Percentiles rank a stretch among this genome's conserved stretches.
phyloP scores from a whole-genome alignment of 2,888 invertebrate genomes.

The Raillietiella orientalis region DNA sequence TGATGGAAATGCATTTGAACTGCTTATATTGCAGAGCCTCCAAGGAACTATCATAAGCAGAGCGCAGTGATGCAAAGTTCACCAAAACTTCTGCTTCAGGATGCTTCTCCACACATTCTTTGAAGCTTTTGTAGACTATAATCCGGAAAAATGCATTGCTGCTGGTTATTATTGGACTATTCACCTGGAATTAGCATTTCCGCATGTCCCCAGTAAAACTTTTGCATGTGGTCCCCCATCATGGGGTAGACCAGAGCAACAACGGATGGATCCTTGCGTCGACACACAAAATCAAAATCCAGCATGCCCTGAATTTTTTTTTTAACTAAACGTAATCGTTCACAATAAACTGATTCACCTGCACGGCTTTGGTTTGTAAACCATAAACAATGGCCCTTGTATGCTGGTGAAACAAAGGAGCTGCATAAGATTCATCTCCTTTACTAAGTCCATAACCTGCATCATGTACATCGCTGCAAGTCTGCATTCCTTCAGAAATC shows the following conservation, averaged over 20 bases:
- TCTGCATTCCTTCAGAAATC: too few relatives aligned
- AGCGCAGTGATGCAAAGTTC: slow-evolving; percentile 86
- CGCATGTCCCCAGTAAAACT: slow-evolving; percentile 98
- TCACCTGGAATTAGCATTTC: slow-evolving; percentile 47
- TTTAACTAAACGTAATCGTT: background rate
- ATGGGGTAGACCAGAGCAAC: slow-evolving; percentile 95
- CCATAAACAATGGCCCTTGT: slow-evolving; percentile 95
- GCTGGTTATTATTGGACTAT: background rate
- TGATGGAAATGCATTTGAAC: slow-evolving; percentile 83
- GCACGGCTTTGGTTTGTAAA: slow-evolving; percentile 90
- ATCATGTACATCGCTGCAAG: slow-evolving; percentile 5
- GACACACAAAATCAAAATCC: slow-evolving; percentile 80
- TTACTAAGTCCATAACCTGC: slow-evolving; percentile 10
- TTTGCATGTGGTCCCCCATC: slow-evolving; percentile 82
- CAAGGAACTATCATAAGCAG: slow-evolving; percentile 83
- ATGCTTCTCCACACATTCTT: slow-evolving; percentile 77
- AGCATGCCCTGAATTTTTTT: slow-evolving; percentile 35
- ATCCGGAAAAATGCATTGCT: slow-evolving; percentile 1
- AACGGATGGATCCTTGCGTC: slow-evolving; percentile 45
- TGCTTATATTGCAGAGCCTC: slow-evolving; percentile 68
- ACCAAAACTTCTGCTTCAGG: slow-evolving; percentile 75
- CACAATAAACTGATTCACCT: slow-evolving; percentile 12
- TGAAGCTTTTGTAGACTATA: slow-evolving; percentile 78
- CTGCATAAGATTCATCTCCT: slow-evolving; percentile 9
- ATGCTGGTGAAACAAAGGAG: slow-evolving; percentile 35